Base-by-base conservation (phyloP, 1,140 invertebrate genomes). In the Leptestheria dahalacensis region DNA sequence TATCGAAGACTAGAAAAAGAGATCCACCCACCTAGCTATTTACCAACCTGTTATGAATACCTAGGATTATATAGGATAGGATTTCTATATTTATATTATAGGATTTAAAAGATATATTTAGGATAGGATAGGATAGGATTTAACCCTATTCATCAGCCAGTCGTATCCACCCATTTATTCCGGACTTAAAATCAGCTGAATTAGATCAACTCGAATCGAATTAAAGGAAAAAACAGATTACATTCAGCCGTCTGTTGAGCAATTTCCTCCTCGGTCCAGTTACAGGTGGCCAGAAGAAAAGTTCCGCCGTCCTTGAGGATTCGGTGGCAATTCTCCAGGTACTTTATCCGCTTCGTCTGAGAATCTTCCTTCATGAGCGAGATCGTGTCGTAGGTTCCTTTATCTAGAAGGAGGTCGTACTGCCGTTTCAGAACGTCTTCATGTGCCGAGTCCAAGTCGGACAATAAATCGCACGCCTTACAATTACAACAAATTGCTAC, bases 341-440 rank as follows among this genome's bases (percentile, higher is more conserved):
- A 96, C 20, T 73, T 47, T 57, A 86, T 73, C 61, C 82, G 81
- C 26, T 73, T 68, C 23, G 28, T 28, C 51, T 76, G 74, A 0
- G 83, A 71, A 67, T 85, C 74, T 0, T 84, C 78, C 0, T 85
- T 84, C 68, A 79, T 81, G 3, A 96, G 72, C 2, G 55, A 60
- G 49, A 79, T 73, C 0, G 92, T 90, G 75, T 95, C 91, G 70
- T 91, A 96, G 1, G 93, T 97, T 0, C 93, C 91, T 74, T 96
- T 95, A 70, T 95, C 91, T 54, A 92, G 78, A 0, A 82, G 73
- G 12, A 90, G 66, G 65, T 80, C 77, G 66, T 80, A 88, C 59
- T 73, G 72, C 3, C 47, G 56, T 57, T 72, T 29, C 15, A 18
- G 26, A 10, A 29, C 28, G 0, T 55, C 15, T 18, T 10, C 18